Conservation (phyloP, 1,140 invertebrate genomes). For the Ips typographus region DNA sequence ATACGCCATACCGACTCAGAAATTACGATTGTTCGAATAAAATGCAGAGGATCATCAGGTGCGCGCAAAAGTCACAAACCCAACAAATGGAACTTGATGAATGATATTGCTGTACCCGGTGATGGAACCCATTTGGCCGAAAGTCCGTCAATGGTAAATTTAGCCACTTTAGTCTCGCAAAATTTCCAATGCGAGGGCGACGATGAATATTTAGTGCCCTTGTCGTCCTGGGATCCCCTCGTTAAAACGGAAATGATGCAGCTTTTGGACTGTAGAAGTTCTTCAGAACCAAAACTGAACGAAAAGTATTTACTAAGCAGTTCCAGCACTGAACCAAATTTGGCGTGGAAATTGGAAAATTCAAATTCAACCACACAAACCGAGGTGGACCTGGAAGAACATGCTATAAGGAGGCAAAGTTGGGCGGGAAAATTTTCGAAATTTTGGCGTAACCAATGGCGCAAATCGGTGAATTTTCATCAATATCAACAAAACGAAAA, state of each 20-base stretch:
- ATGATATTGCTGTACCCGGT: conserved; percentile 47
- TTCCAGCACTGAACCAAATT: conserved; percentile 17
- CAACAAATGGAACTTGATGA: conserved; percentile 47
- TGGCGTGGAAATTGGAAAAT: conserved; percentile 3
- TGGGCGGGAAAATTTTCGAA: conserved; percentile 43
- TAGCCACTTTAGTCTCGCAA: conserved; percentile 46
- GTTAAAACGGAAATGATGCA: conserved; percentile 27
- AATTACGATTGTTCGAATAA: conserved; percentile 47
- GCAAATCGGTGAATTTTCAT: conserved; percentile 15
- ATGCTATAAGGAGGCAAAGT: conserved; percentile 21
- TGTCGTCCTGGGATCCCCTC: conserved; percentile 49
- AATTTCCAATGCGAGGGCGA: conserved; percentile 35
- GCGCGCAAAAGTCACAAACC: conserved; percentile 35
- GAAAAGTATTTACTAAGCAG: conserved; percentile 9
- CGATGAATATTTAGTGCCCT: conserved; percentile 47
- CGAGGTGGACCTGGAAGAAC: not conserved
- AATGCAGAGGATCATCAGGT: conserved; percentile 32
- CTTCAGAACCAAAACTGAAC: conserved; percentile 26
- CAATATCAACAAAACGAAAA: conserved; percentile 17
- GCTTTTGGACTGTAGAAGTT: conserved; percentile 15
- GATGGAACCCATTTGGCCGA: conserved; percentile 48
- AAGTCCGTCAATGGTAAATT: conserved; percentile 49
- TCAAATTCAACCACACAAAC: conserved; percentile 1
- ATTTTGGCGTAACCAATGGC: conserved; percentile 40
- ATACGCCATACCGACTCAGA: conserved; percentile 47